Base-by-base conservation (phyloP, 2,888 invertebrate species). In the Petrolisthes manimaculis region DNA sequence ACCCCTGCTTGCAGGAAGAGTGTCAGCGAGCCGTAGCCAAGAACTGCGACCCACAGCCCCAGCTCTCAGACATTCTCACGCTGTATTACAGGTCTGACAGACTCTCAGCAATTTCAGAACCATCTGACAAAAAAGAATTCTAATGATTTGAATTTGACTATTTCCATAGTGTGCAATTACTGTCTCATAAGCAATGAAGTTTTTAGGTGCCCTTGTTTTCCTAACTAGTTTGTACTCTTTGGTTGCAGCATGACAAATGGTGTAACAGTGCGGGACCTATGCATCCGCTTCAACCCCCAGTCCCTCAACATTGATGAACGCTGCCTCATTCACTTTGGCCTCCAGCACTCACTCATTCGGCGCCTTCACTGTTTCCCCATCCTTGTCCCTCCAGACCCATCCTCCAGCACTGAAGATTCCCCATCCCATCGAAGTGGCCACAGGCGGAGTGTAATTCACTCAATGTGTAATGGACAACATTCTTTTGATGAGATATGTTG, bases 401-500 rank as follows among this genome's bases (percentile, higher is more conserved):
- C 71, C 14, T n/a, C n/a, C 9, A 3, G 14, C 9, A 56, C 83
- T 37, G 86, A 86, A 0, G 86, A 83, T 24, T 18, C 54, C 12
- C 71, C 82, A 14, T 77, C 85, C 51, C 61, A 82, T 55, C 82
- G 85, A 14, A 77, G 85, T 3, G 56, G 56, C n/a, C 74, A 53
- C 51, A 83, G 56, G 74, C 83, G 56, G 14, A 88, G 77, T 74
- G 53, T 92, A 5, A 90, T 94, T 53, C 92, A 93, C 80, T 92
- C 92, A 21, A 93, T 96, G 92, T 96, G 97, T 92, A 96, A 96
- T 78, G 98, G 98, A 0, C 94, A 94, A 0, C 95, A 96, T 91
- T 96, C 96, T 92, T 95, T 96, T 88, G 98, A 98, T 93, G 97
- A 98, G 93, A 97, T 98, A 92, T 98, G 98, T 93, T 97, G 97